Conservation (phyloP, 2,888 invertebrate genomes). For the Oasisia sp. region DNA sequence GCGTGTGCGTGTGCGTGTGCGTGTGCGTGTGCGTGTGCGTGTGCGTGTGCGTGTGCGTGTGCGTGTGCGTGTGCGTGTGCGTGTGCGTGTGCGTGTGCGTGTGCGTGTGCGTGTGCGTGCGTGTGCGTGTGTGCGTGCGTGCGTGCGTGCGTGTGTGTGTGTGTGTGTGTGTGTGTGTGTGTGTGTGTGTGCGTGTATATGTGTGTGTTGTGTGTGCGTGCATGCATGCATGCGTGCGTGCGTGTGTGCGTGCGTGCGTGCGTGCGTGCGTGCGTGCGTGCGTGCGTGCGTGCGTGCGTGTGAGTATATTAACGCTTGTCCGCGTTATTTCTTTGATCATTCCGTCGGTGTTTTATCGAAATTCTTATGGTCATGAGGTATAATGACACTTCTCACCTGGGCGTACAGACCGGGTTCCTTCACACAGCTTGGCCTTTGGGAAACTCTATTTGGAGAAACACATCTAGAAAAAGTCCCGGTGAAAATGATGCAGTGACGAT, state of each 20-base stretch:
- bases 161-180: too few species aligned
- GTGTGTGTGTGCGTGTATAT: too few species aligned
- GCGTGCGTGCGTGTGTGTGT: too few species aligned
- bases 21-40: too few species aligned
- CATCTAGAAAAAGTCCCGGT: not conserved
- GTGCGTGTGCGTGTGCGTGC: too few species aligned
- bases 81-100: too few species aligned
- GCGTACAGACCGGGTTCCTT: not conserved
- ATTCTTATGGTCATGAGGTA: not conserved
- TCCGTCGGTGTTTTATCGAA: not conserved
- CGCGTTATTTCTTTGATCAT: not conserved
- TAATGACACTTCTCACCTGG: not conserved
- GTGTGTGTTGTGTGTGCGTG: not conserved
- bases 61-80: too few species aligned
- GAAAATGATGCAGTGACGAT: not conserved
- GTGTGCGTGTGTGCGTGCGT: too few species aligned
- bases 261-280: constrained; percentile 30
- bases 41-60: too few species aligned
- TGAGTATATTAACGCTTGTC: not conserved
- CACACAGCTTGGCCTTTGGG: not conserved
- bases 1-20: too few species aligned
- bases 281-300: constrained; percentile 17
- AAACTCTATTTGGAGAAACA: not conserved
- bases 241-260: not conserved
- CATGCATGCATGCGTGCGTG: not conserved